These are phyloP conservation scores for Ianthella basta DNA, from an alignment of 37 sponge, comb jelly and placozoan genomes.

Conservation along the genomic window DNA sequence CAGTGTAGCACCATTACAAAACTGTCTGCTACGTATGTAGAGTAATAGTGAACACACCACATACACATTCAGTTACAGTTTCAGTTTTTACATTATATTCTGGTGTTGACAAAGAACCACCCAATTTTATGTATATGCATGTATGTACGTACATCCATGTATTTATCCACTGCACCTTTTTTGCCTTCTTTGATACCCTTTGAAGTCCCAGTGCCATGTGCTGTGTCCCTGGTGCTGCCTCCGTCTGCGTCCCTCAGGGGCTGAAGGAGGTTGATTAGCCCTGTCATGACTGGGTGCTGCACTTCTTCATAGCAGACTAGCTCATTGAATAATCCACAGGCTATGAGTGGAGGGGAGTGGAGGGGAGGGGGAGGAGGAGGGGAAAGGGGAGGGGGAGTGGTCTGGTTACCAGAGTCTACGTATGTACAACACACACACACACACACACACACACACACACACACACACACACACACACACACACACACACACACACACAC, in stretches of 20 bases:
- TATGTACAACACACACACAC: constrained; percentile 22
- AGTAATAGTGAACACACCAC: too few species aligned
- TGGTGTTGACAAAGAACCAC: too few species aligned
- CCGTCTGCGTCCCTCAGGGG: constrained; percentile 34
- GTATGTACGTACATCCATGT: not conserved
- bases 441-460: not conserved
- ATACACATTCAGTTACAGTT: too few species aligned
- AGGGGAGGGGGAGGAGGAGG: not conserved
- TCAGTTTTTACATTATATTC: too few species aligned
- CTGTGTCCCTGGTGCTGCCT: constrained; percentile 1
- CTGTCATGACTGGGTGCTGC: constrained; percentile 73
- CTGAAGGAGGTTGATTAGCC: constrained; percentile 81
- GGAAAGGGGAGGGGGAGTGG: not conserved
- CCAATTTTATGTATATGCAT: not conserved
- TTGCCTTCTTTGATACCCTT: not conserved
- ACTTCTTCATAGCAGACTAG: constrained; percentile 82
- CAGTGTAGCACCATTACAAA: too few species aligned
- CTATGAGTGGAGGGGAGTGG: constrained; percentile 26
- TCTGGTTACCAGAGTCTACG: not conserved
- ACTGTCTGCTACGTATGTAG: too few species aligned
- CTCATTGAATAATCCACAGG: constrained; percentile 65
- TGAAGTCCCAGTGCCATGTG: not conserved
- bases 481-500: too few species aligned
- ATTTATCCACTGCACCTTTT: not conserved
- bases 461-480: too few species aligned